Evolutionary conservation across 2,888 invertebrate genomes (phyloP).

Genomic region (Lasius platythorax): DNA sequence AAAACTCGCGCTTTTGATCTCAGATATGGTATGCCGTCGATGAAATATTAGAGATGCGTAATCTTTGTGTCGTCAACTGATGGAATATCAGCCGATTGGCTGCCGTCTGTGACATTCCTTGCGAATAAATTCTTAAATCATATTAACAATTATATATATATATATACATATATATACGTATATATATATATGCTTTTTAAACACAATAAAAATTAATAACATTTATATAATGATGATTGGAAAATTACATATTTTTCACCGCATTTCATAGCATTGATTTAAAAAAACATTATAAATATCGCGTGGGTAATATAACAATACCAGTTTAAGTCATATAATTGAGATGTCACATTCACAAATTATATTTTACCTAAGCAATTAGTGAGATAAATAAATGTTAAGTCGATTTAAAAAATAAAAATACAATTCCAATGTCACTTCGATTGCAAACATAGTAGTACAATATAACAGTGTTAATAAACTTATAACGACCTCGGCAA

Average conservation of each 20-base stretch:
- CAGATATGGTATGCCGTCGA: conserved; percentile 36
- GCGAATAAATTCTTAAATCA: too few species aligned
- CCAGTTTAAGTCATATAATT: conserved; percentile 13
- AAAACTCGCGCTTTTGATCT: conserved; percentile 57
- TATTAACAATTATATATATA: background rate
- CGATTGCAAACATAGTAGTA: conserved; percentile 29
- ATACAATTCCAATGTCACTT: conserved; percentile 50
- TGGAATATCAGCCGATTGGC: conserved; percentile 28
- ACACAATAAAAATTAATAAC: background rate
- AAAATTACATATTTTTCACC: background rate
- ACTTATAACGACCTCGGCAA: conserved; percentile 76
- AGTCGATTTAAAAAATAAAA: conserved; percentile 38
- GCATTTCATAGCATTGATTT: background rate
- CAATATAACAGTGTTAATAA: conserved; percentile 70
- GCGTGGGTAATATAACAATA: background rate
- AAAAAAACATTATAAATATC: background rate
- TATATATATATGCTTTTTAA: background rate
- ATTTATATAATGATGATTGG: background rate
- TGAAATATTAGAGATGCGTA: conserved; percentile 47
- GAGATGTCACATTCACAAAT: conserved; percentile 8
- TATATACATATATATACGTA: background rate
- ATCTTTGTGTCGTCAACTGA: conserved; percentile 30
- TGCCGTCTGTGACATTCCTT: background rate
- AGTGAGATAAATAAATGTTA: conserved; percentile 41
- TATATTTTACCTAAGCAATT: conserved; percentile 45